phyloP scores from a whole-genome alignment of 2,113 vertebrate species.

The Pseudopipra pipra region DNA sequence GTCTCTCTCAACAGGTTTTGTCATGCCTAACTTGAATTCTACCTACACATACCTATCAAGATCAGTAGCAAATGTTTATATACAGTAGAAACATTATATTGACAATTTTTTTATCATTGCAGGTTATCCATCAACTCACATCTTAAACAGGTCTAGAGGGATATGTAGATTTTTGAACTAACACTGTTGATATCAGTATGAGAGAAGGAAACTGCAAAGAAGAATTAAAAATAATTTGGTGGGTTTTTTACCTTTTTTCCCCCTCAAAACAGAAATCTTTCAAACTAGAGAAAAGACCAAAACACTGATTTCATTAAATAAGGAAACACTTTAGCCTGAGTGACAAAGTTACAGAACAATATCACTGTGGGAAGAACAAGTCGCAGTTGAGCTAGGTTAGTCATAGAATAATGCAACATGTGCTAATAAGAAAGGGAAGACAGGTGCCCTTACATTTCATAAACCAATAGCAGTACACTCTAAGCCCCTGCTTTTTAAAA shows the following conservation, averaged over 20 bases:
- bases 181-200: neutral
- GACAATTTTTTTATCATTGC: neutral
- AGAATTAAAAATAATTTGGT: neutral
- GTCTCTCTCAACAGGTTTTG: neutral
- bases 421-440: neutral
- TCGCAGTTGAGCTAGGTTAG: neutral
- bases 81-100: neutral
- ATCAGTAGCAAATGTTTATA: neutral
- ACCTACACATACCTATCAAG: neutral
- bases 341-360: neutral
- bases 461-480: neutral
- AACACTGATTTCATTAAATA: neutral
- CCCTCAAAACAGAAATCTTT: neutral
- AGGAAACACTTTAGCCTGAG: neutral
- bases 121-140: neutral
- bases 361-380: neutral
- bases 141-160: neutral
- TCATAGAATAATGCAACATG: neutral
- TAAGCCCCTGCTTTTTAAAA: neutral
- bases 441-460: neutral
- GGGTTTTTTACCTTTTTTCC: neutral
- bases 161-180: neutral
- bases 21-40: neutral
- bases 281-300: neutral
- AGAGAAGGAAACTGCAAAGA: slow-evolving; percentile 45